phyloP scores from a whole-genome alignment of 2,113 vertebrate species.

The pig (Sus scrofa) region T2T-Sscrofa CM000819.6:129904001-129904500 shows the following conservation, averaged over 20 bases:
- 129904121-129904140: constrained; percentile 55
- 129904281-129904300: constrained; percentile 46
- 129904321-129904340: not conserved
- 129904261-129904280: not conserved
- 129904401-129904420: constrained; percentile 35
- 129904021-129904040: not conserved
- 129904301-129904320: not conserved
- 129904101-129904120: constrained; percentile 66
- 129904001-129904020: constrained; percentile 20
- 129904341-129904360: constrained; percentile 1
- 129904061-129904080: not conserved
- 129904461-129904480: not conserved
- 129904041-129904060: constrained; percentile 11
- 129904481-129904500: not conserved
- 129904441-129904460: constrained; percentile 12
- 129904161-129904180: constrained; percentile 33
- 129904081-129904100: constrained; percentile 18
- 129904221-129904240: constrained; percentile 55
- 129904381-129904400: constrained; percentile 50
- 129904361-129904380: not conserved
- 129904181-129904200: constrained; percentile 56
- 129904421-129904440: constrained; percentile 49
- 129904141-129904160: constrained; percentile 66
- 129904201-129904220: constrained; percentile 43
- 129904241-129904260: not conserved